phyloP scores from a whole-genome alignment of 2,113 vertebrate species.

The Podarcis raffonei region DNA sequence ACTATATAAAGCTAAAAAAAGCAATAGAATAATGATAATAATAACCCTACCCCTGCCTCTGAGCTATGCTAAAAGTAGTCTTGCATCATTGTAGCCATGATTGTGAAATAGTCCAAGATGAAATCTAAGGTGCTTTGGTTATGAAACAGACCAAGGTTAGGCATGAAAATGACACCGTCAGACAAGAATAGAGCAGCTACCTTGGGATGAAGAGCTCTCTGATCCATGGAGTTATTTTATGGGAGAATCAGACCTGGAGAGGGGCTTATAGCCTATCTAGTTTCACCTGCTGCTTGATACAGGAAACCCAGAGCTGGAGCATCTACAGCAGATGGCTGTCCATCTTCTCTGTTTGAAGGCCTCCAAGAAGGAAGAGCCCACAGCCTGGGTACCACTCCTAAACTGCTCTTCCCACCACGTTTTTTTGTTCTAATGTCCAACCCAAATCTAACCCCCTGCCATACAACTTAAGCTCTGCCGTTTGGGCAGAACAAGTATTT shows the following conservation, averaged over 20 bases:
- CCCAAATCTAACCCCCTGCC: background rate
- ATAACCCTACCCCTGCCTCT: slow-evolving; percentile 19
- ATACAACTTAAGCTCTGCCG: background rate
- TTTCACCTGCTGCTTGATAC: background rate
- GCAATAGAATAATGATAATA: slow-evolving; percentile 57
- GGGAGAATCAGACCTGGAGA: background rate
- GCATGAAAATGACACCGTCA: background rate
- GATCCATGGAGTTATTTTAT: background rate
- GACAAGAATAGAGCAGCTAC: background rate
- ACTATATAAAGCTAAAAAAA: slow-evolving; percentile 59
- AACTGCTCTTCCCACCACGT: background rate
- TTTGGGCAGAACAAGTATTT: background rate
- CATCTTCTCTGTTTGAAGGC: background rate
- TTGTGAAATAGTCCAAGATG: slow-evolving; percentile 36
- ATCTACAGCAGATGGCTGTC: background rate
- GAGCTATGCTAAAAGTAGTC: slow-evolving; percentile 21
- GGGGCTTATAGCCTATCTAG: background rate
- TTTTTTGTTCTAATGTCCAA: background rate
- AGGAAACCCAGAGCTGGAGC: background rate
- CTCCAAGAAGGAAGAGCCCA: background rate
- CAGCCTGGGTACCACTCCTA: background rate
- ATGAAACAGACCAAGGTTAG: background rate
- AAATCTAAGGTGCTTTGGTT: background rate
- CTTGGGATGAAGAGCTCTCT: background rate
- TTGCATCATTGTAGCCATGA: background rate